A percentile compares a stretch with the other conserved stretches of the same genome.
phyloP scores from a whole-genome alignment of 2,113 vertebrate species.

The Zosterops lateralis region DNA sequence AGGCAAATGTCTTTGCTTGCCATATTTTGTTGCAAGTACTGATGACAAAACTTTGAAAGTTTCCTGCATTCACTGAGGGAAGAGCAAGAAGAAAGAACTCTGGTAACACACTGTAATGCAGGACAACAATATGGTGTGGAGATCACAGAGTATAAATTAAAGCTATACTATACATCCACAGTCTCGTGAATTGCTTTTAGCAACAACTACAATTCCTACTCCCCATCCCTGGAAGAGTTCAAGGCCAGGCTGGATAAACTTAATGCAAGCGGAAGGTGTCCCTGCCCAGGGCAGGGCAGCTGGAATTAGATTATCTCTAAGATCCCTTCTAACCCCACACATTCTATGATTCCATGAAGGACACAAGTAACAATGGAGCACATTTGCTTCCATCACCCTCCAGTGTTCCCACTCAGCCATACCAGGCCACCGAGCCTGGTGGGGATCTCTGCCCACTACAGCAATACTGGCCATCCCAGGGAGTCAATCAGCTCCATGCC shows the following conservation, averaged over 20 bases:
- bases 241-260: background rate
- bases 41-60: background rate
- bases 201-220: background rate
- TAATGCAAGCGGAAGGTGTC: background rate
- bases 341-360: background rate
- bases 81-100: background rate
- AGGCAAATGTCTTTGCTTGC: background rate
- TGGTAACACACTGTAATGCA: background rate
- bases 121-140: background rate
- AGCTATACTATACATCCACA: background rate
- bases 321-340: background rate
- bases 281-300: background rate
- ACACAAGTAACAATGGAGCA: background rate
- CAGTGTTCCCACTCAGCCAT: background rate
- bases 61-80: background rate
- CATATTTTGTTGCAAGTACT: background rate
- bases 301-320: background rate
- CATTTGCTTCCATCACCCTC: background rate
- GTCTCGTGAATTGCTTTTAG: background rate
- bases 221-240: background rate
- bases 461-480: accelerated
- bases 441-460: background rate
- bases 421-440: background rate
- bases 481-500: background rate
- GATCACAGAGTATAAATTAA: background rate